Conservation (phyloP, 2,888 invertebrate species). For the Epiblema foenella region DNA sequence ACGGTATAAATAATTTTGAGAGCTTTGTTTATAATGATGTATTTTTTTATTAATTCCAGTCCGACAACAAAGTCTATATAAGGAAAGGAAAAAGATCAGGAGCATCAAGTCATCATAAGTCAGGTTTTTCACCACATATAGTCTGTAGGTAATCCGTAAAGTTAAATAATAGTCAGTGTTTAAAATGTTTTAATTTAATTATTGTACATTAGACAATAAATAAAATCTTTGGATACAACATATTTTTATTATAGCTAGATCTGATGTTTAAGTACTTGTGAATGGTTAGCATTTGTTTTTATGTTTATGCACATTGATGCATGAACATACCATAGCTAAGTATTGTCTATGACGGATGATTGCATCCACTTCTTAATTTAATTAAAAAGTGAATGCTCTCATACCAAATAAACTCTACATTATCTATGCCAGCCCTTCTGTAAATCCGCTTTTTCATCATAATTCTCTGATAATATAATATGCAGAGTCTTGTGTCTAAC, state of each 20-base stretch:
- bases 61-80: slow-evolving; percentile 79
- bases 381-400: neutral
- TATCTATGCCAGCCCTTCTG: slow-evolving; percentile 33
- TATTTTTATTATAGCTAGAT: slow-evolving; percentile 63
- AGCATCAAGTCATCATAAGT: slow-evolving; percentile 81
- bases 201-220: slow-evolving; percentile 78
- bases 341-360: slow-evolving; percentile 17
- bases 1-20: too few species aligned
- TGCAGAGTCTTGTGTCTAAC: slow-evolving; percentile 43
- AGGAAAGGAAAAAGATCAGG: slow-evolving; percentile 90
- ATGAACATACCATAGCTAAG: slow-evolving; percentile 8
- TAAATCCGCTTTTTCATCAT: slow-evolving; percentile 23
- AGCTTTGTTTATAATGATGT: neutral
- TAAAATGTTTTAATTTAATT: slow-evolving; percentile 73
- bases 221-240: slow-evolving; percentile 75
- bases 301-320: slow-evolving; percentile 10
- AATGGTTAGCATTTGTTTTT: slow-evolving; percentile 28
- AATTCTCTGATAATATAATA: slow-evolving; percentile 38
- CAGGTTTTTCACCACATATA: neutral
- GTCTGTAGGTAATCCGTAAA: slow-evolving; percentile 29
- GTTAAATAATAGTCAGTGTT: slow-evolving; percentile 45
- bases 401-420: slow-evolving; percentile 16
- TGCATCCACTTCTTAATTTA: neutral
- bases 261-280: slow-evolving; percentile 33
- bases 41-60: slow-evolving; percentile 85